phyloP scores from a whole-genome alignment of 2,113 vertebrate genomes.

The Chloropsis hardwickii region DNA sequence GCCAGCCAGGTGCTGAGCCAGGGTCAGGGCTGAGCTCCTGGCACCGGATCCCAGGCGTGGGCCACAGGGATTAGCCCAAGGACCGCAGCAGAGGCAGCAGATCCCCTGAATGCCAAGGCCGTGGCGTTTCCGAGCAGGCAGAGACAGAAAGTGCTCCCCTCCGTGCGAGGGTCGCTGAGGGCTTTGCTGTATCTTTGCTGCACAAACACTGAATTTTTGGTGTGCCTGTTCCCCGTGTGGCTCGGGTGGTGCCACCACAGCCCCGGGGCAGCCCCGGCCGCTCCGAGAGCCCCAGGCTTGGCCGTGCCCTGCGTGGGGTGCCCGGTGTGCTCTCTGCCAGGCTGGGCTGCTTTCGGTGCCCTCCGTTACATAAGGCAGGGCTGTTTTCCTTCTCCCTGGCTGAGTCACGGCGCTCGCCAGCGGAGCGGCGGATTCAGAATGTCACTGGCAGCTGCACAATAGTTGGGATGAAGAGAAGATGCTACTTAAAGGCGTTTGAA shows the following conservation, averaged over 20 bases:
- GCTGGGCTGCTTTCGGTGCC: neutral
- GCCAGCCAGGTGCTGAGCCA: neutral
- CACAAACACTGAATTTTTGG: neutral
- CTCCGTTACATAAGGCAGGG: rapidly evolving
- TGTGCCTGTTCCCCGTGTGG: neutral
- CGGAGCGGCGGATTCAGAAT: neutral
- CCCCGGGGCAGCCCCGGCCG: no score
- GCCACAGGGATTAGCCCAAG: slow-evolving; percentile 35
- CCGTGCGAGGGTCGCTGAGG: neutral
- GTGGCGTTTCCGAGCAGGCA: neutral
- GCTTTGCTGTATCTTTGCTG: neutral
- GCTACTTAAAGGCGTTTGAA: slow-evolving; percentile 36
- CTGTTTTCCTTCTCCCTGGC: neutral
- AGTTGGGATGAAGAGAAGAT: slow-evolving; percentile 34
- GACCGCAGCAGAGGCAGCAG: neutral
- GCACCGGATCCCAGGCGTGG: neutral
- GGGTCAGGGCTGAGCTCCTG: slow-evolving; percentile 7
- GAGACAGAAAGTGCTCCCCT: neutral
- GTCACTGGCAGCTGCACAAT: slow-evolving; percentile 43
- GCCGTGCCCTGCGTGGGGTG: no score
- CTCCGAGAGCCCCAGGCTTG: no score
- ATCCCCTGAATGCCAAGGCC: slow-evolving; percentile 67
- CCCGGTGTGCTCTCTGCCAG: no score
- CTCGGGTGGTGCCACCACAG: no score
- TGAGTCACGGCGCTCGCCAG: neutral